These are phyloP conservation scores for Clanis bilineata DNA, from an alignment of 2,888 invertebrate species.

Conservation along the genomic window DNA sequence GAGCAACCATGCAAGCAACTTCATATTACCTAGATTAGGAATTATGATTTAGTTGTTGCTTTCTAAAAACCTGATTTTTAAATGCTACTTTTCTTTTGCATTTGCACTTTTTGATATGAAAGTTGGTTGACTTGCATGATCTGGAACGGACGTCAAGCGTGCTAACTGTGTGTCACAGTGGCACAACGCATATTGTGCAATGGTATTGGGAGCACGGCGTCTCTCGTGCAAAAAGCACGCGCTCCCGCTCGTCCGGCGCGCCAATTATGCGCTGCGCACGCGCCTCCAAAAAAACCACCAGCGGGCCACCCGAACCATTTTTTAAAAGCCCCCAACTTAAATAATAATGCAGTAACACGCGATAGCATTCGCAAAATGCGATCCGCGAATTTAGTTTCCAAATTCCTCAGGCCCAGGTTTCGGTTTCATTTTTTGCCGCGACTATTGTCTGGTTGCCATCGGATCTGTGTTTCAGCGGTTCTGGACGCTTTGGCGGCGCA, in stretches of 20 bases:
- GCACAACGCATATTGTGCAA: background rate
- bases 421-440: constrained; percentile 62
- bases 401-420: constrained; percentile 62
- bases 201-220: background rate
- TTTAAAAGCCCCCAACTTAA: constrained; percentile 71
- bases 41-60: background rate
- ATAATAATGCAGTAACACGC: constrained; percentile 83
- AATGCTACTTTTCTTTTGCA: background rate
- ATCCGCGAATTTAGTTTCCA: constrained; percentile 77
- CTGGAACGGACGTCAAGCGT: no score
- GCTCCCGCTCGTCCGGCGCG: constrained; percentile 58
- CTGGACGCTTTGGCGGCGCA: constrained; percentile 49
- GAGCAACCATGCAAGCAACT: no score
- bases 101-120: background rate
- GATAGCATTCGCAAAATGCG: constrained; percentile 80
- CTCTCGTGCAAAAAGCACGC: constrained; percentile 18
- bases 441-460: constrained; percentile 71
- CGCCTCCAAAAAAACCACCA: constrained; percentile 74
- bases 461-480: constrained; percentile 57
- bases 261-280: constrained; percentile 78
- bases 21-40: background rate
- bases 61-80: background rate
- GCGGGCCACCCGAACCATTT: constrained; percentile 69
- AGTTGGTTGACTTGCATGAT: background rate
- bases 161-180: background rate